A percentile compares a stretch with the other conserved stretches of the same genome.
These are phyloP conservation scores for Aegypius monachus DNA, from an alignment of 2,113 vertebrate species.

Conservation along the genomic window DNA sequence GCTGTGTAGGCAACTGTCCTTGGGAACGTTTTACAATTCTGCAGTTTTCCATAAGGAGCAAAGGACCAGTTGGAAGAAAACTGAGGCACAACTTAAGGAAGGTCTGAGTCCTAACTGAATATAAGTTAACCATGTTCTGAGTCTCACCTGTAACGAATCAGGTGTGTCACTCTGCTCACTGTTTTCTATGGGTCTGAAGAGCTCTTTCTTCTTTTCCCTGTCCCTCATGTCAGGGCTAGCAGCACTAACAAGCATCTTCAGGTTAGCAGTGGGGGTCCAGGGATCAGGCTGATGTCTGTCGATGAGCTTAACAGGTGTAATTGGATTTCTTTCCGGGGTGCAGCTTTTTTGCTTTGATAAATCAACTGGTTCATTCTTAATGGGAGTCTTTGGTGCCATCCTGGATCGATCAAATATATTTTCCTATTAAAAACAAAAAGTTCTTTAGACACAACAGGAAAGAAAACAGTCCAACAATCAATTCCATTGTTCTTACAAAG, in stretches of 20 bases:
- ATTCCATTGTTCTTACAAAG: not conserved
- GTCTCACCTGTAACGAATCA: constrained; percentile 75
- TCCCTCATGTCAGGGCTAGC: constrained; percentile 84
- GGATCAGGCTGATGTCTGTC: constrained; percentile 71
- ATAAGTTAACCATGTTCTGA: not conserved
- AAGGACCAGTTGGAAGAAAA: not conserved
- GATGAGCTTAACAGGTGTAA: constrained; percentile 83
- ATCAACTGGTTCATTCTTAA: constrained; percentile 78
- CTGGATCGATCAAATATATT: constrained; percentile 84
- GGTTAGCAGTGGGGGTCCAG: constrained; percentile 82
- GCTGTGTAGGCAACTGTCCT: not conserved
- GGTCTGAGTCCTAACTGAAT: not conserved
- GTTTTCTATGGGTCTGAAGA: constrained; percentile 87
- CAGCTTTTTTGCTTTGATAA: constrained; percentile 73
- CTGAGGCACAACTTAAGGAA: not conserved
- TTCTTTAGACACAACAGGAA: constrained; percentile 23
- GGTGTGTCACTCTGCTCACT: constrained; percentile 57
- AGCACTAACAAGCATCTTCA: constrained; percentile 82
- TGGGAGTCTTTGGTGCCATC: constrained; percentile 78
- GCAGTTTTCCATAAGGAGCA: not conserved
- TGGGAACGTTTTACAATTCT: not conserved
- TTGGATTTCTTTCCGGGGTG: constrained; percentile 77
- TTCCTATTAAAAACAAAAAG: constrained; percentile 77
- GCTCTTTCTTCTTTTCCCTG: constrained; percentile 86
- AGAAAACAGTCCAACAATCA: not conserved